phyloP scores from a whole-genome alignment of 2,888 invertebrate genomes.

The Hypselothyrea guttata region DNA sequence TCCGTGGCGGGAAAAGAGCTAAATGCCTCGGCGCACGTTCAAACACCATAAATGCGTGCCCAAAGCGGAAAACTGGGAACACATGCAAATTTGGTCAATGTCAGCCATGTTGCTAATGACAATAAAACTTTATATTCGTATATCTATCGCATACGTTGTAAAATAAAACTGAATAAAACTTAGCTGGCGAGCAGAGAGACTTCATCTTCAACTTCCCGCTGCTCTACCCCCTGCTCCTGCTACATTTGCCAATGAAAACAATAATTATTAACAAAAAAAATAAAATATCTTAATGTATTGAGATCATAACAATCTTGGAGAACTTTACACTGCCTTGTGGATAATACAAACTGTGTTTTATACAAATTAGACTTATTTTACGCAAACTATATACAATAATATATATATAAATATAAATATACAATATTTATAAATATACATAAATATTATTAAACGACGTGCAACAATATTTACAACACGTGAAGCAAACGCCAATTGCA shows the following conservation, averaged over 20 bases:
- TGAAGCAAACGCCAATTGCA: conserved; percentile 16
- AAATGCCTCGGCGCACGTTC: conserved; percentile 66
- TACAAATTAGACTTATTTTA: conserved; percentile 20
- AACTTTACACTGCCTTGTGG: conserved; percentile 74
- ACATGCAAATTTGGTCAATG: conserved; percentile 77
- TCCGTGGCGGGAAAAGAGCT: too few relatives aligned
- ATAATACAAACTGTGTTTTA: conserved; percentile 38
- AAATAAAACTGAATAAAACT: conserved; percentile 66
- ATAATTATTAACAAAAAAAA: neutral
- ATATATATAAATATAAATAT: conserved; percentile 3
- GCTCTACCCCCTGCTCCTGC: neutral
- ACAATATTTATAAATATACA: neutral
- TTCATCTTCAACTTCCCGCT: neutral
- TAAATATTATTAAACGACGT: conserved; percentile 23
- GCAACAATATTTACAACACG: conserved; percentile 49
- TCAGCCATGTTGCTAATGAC: conserved; percentile 69
- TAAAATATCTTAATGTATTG: neutral
- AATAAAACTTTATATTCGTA: conserved; percentile 78
- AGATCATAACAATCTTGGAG: conserved; percentile 63
- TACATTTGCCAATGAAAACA: neutral
- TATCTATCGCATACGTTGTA: conserved; percentile 80
- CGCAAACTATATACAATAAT: neutral
- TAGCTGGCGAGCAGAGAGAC: neutral
- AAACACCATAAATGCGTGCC: conserved; percentile 80
- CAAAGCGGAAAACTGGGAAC: conserved; percentile 78